Evolutionary conservation across 2,888 invertebrate species (phyloP).

Genomic region (Scrobipalpa costella): DNA sequence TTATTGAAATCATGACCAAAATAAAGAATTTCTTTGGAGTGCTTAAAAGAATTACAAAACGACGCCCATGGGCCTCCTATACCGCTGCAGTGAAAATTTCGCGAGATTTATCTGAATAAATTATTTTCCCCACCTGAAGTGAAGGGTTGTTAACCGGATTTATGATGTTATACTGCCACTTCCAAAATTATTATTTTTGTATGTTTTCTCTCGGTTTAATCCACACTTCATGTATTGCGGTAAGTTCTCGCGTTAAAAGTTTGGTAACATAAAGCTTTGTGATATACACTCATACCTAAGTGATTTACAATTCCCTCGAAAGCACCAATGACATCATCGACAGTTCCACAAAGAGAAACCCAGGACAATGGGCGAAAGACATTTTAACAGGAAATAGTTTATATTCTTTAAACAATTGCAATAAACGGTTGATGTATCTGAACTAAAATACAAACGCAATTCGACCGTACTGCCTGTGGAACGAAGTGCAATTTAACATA

Average conservation of each 20-base stretch:
- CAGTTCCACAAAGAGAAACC: constrained; percentile 59
- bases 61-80: constrained; percentile 69
- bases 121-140: constrained; percentile 76
- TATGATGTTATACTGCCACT: constrained; percentile 53
- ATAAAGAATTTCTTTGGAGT: constrained; percentile 61
- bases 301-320: constrained; percentile 45
- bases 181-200: constrained; percentile 40
- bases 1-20: constrained; percentile 37
- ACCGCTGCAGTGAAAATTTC: constrained; percentile 61
- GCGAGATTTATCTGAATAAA: constrained; percentile 79
- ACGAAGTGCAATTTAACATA: constrained; percentile 39
- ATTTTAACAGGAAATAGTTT: constrained; percentile 75
- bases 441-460: constrained; percentile 31
- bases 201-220: constrained; percentile 31
- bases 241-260: background rate
- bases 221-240: background rate
- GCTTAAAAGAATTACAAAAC: constrained; percentile 71
- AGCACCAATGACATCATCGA: constrained; percentile 65
- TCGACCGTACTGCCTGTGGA: constrained; percentile 26
- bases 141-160: constrained; percentile 74
- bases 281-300: background rate
- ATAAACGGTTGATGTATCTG: constrained; percentile 55
- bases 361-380: constrained; percentile 67
- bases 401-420: constrained; percentile 72
- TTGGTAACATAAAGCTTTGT: background rate